These are phyloP conservation scores for Odontocolon sp. DNA, from an alignment of 2,888 invertebrate genomes.

Conservation along the genomic window DNA sequence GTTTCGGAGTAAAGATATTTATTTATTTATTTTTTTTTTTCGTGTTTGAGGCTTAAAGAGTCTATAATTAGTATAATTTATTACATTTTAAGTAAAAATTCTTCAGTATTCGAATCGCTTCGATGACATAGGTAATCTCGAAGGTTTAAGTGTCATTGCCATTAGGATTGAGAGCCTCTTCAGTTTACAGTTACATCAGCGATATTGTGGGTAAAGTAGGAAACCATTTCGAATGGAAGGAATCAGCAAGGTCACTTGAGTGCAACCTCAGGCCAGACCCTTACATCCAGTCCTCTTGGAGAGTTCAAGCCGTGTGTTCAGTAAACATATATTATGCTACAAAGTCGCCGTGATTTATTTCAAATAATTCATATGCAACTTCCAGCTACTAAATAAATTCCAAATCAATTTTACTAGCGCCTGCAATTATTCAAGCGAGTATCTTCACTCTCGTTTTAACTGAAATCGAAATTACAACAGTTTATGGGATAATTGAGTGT, in stretches of 20 bases:
- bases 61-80: no score
- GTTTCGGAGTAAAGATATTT: background rate
- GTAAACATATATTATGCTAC: conserved; percentile 39
- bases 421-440: background rate
- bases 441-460: background rate
- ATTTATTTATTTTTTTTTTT: no score
- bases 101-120: conserved; percentile 46
- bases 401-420: background rate
- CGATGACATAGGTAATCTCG: no score
- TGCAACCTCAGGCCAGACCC: conserved; percentile 71
- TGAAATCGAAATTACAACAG: conserved; percentile 24
- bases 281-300: conserved; percentile 59
- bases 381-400: background rate
- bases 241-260: conserved; percentile 78
- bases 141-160: conserved; percentile 15
- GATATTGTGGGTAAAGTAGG: conserved; percentile 77
- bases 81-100: no score
- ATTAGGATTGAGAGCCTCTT: conserved; percentile 76
- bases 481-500: conserved; percentile 11
- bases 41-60: no score
- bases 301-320: conserved; percentile 59
- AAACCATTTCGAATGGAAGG: conserved; percentile 73
- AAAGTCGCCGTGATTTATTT: conserved; percentile 12
- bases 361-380: conserved; percentile 4
- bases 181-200: conserved; percentile 77